Conservation (phyloP, 2,888 invertebrate species). For the Arge pagana region DNA sequence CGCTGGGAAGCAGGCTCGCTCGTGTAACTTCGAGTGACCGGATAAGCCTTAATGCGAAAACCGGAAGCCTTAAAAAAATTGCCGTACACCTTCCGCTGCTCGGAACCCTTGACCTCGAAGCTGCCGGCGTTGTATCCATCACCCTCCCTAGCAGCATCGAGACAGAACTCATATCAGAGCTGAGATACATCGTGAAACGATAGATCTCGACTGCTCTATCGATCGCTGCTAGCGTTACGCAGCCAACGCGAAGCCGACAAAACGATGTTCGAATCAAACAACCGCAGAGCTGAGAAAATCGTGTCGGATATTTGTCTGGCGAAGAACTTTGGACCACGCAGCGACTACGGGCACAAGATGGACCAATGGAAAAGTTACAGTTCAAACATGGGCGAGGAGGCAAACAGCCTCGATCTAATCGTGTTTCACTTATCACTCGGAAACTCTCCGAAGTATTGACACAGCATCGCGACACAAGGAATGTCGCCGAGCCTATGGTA, state of each 20-base stretch:
- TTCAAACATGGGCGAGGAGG: constrained; percentile 53
- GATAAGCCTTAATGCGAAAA: constrained; percentile 6
- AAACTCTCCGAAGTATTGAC: constrained; percentile 12
- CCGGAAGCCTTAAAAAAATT: constrained; percentile 11
- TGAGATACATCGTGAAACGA: too few relatives aligned
- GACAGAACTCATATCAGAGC: too few relatives aligned
- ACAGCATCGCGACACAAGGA: constrained; percentile 9
- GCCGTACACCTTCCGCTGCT: not conserved
- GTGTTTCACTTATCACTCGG: constrained; percentile 42
- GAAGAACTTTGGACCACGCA: constrained; percentile 37
- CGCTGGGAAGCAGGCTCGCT: too few relatives aligned
- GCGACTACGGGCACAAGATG: constrained; percentile 45
- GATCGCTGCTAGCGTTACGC: too few relatives aligned
- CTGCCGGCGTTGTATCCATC: too few relatives aligned
- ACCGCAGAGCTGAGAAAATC: not conserved
- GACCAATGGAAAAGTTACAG: constrained; percentile 52
- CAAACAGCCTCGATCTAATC: constrained; percentile 55
- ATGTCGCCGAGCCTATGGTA: too few relatives aligned
- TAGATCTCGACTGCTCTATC: too few relatives aligned
- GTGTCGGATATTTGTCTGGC: not conserved
- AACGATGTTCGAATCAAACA: too few relatives aligned
- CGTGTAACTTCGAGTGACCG: too few relatives aligned
- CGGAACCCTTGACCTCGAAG: not conserved
- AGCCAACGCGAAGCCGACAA: too few relatives aligned
- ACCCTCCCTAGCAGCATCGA: too few relatives aligned